These are phyloP conservation scores for Zaprionus inermis DNA, from an alignment of 1,140 invertebrate species.

Conservation along the genomic window DNA sequence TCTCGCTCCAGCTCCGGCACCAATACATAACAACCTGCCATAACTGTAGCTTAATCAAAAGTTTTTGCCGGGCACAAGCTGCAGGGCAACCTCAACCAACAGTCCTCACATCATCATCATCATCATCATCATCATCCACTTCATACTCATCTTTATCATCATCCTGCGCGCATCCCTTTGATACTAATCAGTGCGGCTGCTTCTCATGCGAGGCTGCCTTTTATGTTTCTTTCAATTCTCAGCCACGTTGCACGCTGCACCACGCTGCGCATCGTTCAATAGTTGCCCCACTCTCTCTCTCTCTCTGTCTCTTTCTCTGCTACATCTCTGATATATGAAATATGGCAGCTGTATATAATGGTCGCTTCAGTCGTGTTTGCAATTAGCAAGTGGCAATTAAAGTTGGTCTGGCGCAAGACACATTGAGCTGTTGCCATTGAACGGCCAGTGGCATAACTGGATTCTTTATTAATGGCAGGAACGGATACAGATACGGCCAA, in stretches of 20 bases:
- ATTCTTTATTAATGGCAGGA: conserved; percentile 42
- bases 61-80: conserved; percentile 67
- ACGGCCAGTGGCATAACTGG: conserved; percentile 36
- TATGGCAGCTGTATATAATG: conserved; percentile 69
- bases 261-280: conserved; percentile 39
- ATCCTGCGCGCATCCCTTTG: conserved; percentile 46
- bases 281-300: not conserved
- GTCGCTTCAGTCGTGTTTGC: conserved; percentile 57
- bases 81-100: conserved; percentile 63
- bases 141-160: conserved; percentile 16
- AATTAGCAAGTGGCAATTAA: conserved; percentile 81
- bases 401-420: conserved; percentile 53
- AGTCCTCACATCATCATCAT: conserved; percentile 27
- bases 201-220: conserved; percentile 63
- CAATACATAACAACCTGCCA: conserved; percentile 71
- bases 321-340: conserved; percentile 71
- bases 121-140: conserved; percentile 20
- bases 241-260: not conserved
- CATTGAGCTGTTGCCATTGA: conserved; percentile 55
- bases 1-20: not conserved
- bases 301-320: conserved; percentile 16
- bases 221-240: conserved; percentile 32
- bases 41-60: conserved; percentile 83
- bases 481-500: not conserved
- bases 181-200: conserved; percentile 75